Percentiles rank a stretch among this genome's conserved stretches.
These are phyloP conservation scores for Orussus abietinus DNA, from an alignment of 1,140 invertebrate genomes.

Conservation along the genomic window DNA sequence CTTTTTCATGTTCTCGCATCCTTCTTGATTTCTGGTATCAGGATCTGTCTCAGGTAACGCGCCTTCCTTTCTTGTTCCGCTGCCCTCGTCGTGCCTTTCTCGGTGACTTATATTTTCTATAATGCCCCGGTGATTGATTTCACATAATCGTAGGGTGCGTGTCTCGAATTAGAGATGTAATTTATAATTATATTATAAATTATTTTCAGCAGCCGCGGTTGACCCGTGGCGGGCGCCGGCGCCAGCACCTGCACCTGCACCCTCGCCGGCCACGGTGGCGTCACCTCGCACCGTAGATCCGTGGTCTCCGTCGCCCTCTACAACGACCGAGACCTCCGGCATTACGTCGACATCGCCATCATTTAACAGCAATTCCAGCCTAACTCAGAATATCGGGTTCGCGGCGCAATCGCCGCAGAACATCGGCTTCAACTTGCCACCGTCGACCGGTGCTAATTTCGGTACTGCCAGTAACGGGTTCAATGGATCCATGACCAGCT, in stretches of 20 bases:
- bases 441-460: constrained; percentile 29
- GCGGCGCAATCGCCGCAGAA: constrained; percentile 37
- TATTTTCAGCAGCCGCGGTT: constrained; percentile 35
- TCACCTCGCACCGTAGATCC: constrained; percentile 48
- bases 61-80: too few relatives aligned
- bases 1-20: constrained; percentile 7
- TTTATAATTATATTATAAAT: constrained; percentile 10
- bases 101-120: too few relatives aligned
- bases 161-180: too few relatives aligned
- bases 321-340: constrained; percentile 34
- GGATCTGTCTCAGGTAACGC: constrained; percentile 32
- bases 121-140: too few relatives aligned
- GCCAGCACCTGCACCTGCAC: constrained; percentile 33
- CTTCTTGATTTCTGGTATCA: constrained; percentile 25
- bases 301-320: constrained; percentile 47
- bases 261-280: constrained; percentile 27
- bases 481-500: constrained; percentile 37
- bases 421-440: constrained; percentile 42
- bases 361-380: constrained; percentile 33
- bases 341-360: constrained; percentile 26
- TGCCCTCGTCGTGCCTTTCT: too few relatives aligned
- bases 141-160: too few relatives aligned
- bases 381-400: constrained; percentile 35
- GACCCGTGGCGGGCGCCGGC: constrained; percentile 59
- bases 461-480: constrained; percentile 45